These are phyloP conservation scores for Strongylocentrotus purpuratus DNA, from an alignment of 35 echinoderm and acorn worm genomes.

Conservation along the genomic window DNA sequence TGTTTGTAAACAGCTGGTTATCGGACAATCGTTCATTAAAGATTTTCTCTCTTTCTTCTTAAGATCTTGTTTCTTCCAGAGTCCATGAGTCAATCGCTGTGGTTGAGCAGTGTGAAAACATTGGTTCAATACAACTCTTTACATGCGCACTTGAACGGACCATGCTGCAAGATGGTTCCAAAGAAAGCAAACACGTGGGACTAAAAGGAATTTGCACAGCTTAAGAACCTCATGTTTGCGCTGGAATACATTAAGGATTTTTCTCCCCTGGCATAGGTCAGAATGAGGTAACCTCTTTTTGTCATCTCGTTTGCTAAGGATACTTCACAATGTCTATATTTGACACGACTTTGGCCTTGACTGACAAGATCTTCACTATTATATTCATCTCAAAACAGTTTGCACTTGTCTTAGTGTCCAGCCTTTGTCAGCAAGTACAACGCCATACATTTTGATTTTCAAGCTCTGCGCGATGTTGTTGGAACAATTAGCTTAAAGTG, in stretches of 20 bases:
- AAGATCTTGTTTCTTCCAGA: not conserved
- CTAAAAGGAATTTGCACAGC: slow-evolving; percentile 23
- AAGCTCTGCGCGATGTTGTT: not conserved
- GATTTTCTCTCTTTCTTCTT: not conserved
- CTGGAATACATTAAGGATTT: slow-evolving; percentile 22
- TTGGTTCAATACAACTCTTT: not conserved
- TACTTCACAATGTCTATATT: not conserved
- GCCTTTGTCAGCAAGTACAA: not conserved
- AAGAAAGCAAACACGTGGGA: slow-evolving; percentile 4
- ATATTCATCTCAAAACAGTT: not conserved
- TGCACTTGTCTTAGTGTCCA: not conserved
- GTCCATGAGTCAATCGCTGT: not conserved
- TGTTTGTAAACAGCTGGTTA: slow-evolving; percentile 32
- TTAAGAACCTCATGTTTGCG: not conserved
- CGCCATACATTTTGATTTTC: not conserved
- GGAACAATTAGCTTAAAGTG: not conserved
- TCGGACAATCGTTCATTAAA: not conserved
- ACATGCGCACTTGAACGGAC: slow-evolving; percentile 30
- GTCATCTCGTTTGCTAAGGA: not conserved
- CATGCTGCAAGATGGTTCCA: not conserved
- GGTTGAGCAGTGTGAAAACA: not conserved
- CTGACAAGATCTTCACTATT: not conserved
- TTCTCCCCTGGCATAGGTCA: not conserved
- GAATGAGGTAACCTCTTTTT: not conserved
- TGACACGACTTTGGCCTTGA: slow-evolving; percentile 30